Base-by-base conservation (phyloP, 2,797 vertebrate species). In the Acanthornis magna region DNA sequence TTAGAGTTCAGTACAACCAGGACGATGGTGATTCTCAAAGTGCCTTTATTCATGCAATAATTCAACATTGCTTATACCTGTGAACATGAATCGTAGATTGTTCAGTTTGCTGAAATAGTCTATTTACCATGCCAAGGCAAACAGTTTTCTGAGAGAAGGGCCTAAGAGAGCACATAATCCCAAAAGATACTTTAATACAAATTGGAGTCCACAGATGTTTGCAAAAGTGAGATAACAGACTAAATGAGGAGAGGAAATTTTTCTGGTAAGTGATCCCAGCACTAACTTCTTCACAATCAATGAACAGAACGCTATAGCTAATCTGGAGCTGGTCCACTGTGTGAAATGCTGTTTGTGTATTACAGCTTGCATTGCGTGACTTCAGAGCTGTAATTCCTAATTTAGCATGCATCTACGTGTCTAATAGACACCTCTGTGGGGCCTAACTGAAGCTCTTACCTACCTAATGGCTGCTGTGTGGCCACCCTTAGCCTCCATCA, bases 1-100 rank as follows among this genome's bases (percentile, higher is more conserved):
- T 89, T 68, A 55, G 38, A 83, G 62, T 51, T 88, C 54, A 85
- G 1, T 68, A 29, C 21, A 85, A 58, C 63, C 75, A 78, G 68
- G 81, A 71, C 0, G 0, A 34, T 26, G 25, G 23, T 66, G 43
- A 85, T 87, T 92, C 82, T 93, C 43, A n/a, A 92, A 63, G 32
- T 72, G 29, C 26, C n/a, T 91, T 95, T 96, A 96, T 96, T 96
- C n/a, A 66, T 84, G 58, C 58, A 81, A 38, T 75, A 75, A 68
- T 77, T 80, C 7, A 7, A 45, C 36, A 58, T 62, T 70, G 47
- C 68, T 92, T 81, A 42, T 88, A 51, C 22, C 0, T 1, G 23
- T 55, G 47, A 85, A 80, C 6, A 12, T 55, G 47, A 85, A 51
- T 16, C 61, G 32, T 68, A 71, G 66, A 42, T 22, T 65, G 17